These are phyloP conservation scores for Cephus cinctus DNA, from an alignment of 1,140 invertebrate species.

Conservation along the genomic window DNA sequence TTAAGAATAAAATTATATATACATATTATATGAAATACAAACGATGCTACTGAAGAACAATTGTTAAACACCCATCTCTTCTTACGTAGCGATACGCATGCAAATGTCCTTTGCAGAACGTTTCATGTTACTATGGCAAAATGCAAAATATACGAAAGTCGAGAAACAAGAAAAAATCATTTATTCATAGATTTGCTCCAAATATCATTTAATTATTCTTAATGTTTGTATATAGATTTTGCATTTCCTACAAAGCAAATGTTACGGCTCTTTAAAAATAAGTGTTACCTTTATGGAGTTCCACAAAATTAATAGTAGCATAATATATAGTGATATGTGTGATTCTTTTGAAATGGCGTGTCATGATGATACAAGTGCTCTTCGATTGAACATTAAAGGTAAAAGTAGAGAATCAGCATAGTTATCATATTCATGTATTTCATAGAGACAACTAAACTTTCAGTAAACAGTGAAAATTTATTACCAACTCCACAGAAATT, in stretches of 20 bases:
- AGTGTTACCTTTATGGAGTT: too few species aligned
- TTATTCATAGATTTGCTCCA: too few species aligned
- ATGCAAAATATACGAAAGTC: too few species aligned
- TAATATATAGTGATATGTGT: slow-evolving; percentile 24
- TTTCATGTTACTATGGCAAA: too few species aligned
- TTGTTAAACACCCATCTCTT: too few species aligned
- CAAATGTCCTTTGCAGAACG: too few species aligned
- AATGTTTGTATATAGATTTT: too few species aligned
- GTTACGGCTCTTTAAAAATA: not conserved
- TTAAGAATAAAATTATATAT: slow-evolving; percentile 37
- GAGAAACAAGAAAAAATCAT: too few species aligned
- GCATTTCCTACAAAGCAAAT: not conserved
- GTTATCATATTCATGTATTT: not conserved
- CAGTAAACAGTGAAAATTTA: slow-evolving; percentile 43
- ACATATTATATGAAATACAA: slow-evolving; percentile 36
- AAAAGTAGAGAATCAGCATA: slow-evolving; percentile 8
- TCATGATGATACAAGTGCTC: slow-evolving; percentile 23
- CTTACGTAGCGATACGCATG: too few species aligned
- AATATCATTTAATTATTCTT: too few species aligned
- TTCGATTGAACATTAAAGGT: slow-evolving; percentile 33
- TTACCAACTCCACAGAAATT: slow-evolving; percentile 29
- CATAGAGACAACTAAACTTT: slow-evolving; percentile 9
- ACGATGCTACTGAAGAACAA: too few species aligned
- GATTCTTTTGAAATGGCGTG: slow-evolving; percentile 31
- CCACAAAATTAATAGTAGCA: too few species aligned